phyloP scores from a whole-genome alignment of 2,797 vertebrate genomes.

The Tapirus indicus region DNA sequence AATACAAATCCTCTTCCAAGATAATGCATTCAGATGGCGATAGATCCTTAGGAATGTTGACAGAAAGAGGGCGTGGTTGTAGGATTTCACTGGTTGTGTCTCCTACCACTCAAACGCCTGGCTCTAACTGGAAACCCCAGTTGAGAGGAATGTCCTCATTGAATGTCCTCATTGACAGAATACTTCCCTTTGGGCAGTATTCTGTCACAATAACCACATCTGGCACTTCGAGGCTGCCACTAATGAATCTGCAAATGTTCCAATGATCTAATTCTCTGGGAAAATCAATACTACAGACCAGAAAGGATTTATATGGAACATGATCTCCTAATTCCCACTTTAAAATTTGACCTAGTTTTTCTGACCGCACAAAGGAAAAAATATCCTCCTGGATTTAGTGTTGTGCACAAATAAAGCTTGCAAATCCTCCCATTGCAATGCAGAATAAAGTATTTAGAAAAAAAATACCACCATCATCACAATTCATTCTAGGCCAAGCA shows the following conservation, averaged over 20 bases:
- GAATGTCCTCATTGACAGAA: conserved; percentile 85
- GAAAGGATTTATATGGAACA: conserved; percentile 66
- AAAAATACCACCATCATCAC: background rate
- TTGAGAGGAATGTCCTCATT: conserved; percentile 93
- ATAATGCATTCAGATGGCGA: background rate
- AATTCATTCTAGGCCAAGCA: background rate
- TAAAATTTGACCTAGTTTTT: conserved; percentile 74
- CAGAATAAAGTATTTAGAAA: conserved; percentile 6
- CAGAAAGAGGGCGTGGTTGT: background rate
- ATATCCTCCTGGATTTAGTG: conserved; percentile 44
- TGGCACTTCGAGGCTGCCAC: conserved; percentile 92
- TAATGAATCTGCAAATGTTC: conserved; percentile 94
- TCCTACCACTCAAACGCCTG: conserved; percentile 6
- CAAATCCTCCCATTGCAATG: background rate
- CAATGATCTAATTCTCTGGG: conserved; percentile 93
- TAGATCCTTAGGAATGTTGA: background rate
- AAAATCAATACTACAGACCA: conserved; percentile 79
- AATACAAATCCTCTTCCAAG: background rate
- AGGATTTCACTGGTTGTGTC: background rate
- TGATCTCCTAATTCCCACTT: conserved; percentile 70
- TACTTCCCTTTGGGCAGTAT: conserved; percentile 94
- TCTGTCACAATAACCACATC: conserved; percentile 93
- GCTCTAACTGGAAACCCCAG: conserved; percentile 92
- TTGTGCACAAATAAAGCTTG: background rate
- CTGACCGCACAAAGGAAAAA: conserved; percentile 55